Evolutionary conservation across 2,797 vertebrate species (phyloP).

Genomic region (Pangasius djambal): DNA sequence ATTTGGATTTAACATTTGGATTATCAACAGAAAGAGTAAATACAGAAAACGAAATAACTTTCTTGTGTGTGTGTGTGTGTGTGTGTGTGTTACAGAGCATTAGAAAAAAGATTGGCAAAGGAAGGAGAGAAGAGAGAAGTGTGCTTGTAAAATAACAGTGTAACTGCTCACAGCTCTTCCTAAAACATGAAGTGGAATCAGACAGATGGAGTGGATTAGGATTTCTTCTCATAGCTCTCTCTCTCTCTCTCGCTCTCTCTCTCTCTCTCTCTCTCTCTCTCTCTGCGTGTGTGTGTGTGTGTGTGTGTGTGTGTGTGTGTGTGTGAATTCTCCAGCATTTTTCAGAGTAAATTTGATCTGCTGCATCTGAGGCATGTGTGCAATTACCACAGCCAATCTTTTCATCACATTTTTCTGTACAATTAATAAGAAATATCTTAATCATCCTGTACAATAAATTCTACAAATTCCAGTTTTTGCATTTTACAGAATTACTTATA

Average conservation of each 20-base stretch:
- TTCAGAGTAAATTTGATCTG: background rate
- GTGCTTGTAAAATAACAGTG: constrained; percentile 69
- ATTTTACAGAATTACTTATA: background rate
- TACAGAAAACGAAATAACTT: background rate
- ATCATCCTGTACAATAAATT: background rate
- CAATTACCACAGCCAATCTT: background rate
- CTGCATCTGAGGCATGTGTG: background rate
- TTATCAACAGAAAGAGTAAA: background rate
- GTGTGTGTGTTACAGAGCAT: background rate
- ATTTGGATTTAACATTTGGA: background rate
- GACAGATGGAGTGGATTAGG: constrained; percentile 34
- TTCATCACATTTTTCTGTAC: background rate
- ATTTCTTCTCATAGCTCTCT: background rate
- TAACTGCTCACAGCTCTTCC: constrained; percentile 54
- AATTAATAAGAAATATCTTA: background rate
- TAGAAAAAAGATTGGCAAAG: constrained; percentile 16
- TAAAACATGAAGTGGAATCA: constrained; percentile 67
- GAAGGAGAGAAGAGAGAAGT: constrained; percentile 60
- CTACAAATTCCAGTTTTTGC: background rate
- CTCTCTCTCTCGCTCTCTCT: background rate
- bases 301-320: background rate
- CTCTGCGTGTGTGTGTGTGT: background rate
- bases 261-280: background rate
- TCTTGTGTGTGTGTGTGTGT: constrained; percentile 6
- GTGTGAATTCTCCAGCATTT: background rate